Evolutionary conservation across 2,797 vertebrate species (phyloP), one percentile per base, ranked within the genome.

Genomic region (Amblyraja radiata): DNA sequence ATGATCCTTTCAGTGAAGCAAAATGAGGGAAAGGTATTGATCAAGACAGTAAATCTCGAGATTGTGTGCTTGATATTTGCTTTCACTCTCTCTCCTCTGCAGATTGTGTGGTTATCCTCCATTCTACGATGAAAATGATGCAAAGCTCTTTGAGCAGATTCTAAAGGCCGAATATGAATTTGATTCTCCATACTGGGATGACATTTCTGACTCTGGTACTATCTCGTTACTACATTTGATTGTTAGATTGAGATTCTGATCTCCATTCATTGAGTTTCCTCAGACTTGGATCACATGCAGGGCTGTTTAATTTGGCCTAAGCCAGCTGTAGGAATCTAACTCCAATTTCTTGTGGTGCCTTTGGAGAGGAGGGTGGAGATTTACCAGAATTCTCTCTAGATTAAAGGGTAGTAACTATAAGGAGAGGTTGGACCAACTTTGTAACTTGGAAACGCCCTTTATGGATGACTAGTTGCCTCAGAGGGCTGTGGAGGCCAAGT

Each of bases 111-210:
- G 98, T 81, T 98, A 98, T 93, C 98, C 98, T 1, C 98, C 99
- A 0, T 99, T 99, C 96, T 99, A 99, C 0, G 98, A 99, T 0
- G 99, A 99, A 95, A 99, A 98, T 0, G 99, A 99, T 28, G 97
- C 98, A 96, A 99, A 98, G 95, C 97, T 99, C 93, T 99, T 99
- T 0, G 98, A 99, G 94, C 98, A 99, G 97, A 99, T 99, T 94
- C 95, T 99, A 94, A 98, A 97, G 95, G 98, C 98, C 0, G 98
- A 99, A 93, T 99, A 99, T 0, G 99, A 99, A 96, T 99, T 99
- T 18, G 99, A 99, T 95, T 99, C 98, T 54, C 99, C 99, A 6
- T 99, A 99, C 95, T 99, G 99, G 99, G 99, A 99, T 0, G 98
- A 99, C 94, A 99, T 99, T 95, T 99, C 99, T 0, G 99, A 99